Evolutionary conservation across 2,888 invertebrate genomes (phyloP), one percentile per base, ranked within the genome.

Genomic region (Harmothoe impar): DNA sequence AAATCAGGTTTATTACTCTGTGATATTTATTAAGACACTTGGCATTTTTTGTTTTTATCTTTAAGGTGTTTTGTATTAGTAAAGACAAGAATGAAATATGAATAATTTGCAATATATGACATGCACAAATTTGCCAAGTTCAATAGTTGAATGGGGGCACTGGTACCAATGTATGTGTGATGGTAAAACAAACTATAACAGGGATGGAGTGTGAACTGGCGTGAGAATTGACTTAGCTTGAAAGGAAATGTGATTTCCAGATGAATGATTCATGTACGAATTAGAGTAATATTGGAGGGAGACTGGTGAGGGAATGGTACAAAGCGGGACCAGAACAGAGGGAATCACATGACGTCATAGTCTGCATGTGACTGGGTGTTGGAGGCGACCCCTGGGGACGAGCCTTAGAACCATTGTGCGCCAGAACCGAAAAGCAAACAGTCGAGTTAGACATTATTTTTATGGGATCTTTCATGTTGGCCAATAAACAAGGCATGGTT

Each of bases 401-500:
- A 10, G 81, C 81, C 81, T 81, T 81, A 81, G 35, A 81, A 81
- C 86, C 86, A 86, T 86, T 86, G 86, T 86, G 54, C 51, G 54
- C 86, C 86, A 54, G 43, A 81, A 54, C 52, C 86, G 31, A n/a
- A 12, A 54, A 33, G 56, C 86, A 86, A 56, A 86, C 86, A 54
- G 86, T 86, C 56, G 54, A 86, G 86, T 86, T 86, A 86, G 86
- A 86, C 54, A 86, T 86, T 89, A 89, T 89, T 89, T 89, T 89
- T 89, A 62, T 89, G 89, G 89, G 72, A 68, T 89, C 72, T 72
- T 89, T 89, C 77, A 77, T 89, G 89, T 89, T 89, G 89, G 89
- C 89, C 78, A 89, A 89, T 89, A 72, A 89, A 89, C 68, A 68
- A 51, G 77, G 89, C 89, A 77, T 89, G 89, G 89, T 89, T 89